Percentiles rank a stretch among this genome's conserved stretches.
These are phyloP conservation scores for Hycleus phaleratus DNA, from an alignment of 1,140 invertebrate genomes.

Conservation along the genomic window DNA sequence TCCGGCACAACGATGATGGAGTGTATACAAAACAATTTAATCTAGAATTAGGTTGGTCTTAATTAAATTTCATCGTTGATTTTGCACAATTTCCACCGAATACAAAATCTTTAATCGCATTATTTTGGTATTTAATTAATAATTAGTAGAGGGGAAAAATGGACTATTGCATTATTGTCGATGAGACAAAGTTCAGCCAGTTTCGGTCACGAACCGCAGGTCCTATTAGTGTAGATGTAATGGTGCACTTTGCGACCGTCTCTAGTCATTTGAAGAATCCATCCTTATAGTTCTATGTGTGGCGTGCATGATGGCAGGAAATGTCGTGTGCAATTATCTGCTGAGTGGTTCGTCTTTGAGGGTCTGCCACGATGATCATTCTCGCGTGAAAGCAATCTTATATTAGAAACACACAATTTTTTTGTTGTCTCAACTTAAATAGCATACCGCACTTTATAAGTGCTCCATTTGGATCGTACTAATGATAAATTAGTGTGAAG, in stretches of 20 bases:
- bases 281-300: neutral
- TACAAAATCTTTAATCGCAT: too few species aligned
- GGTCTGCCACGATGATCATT: conserved; percentile 9
- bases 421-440: too few species aligned
- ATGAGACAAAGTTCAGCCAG: conserved; percentile 16
- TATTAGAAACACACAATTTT: too few species aligned
- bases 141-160: too few species aligned
- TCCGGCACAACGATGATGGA: neutral
- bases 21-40: conserved; percentile 7
- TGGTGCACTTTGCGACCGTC: conserved; percentile 18
- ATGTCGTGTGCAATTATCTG: conserved; percentile 18
- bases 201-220: conserved; percentile 19
- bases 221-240: conserved; percentile 16
- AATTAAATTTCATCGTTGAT: conserved; percentile 7
- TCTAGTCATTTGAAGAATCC: conserved; percentile 13
- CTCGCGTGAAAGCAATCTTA: neutral
- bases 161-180: conserved; percentile 1
- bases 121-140: too few species aligned
- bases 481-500: too few species aligned
- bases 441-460: too few species aligned
- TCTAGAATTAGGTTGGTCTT: neutral
- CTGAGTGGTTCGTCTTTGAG: conserved; percentile 18
- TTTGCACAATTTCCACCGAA: neutral
- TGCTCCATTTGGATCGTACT: too few species aligned
- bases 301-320: conserved; percentile 15